Evolutionary conservation across 2,113 vertebrate genomes (phyloP), one percentile per base, ranked within the genome.

Genomic region (Caranx ignobilis): DNA sequence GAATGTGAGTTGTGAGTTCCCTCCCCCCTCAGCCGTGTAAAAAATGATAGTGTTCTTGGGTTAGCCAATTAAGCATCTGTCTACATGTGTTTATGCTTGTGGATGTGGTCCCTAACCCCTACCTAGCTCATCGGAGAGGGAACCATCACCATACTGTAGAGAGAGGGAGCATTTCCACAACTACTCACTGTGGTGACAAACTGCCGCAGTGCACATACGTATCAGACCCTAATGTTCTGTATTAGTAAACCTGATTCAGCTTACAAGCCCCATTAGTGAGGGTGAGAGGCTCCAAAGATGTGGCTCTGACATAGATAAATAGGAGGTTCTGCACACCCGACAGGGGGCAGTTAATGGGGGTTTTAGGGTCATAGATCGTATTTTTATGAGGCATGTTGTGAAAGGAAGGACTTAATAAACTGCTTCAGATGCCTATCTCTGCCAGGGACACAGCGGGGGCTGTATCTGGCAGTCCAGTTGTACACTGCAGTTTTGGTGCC

Each of bases 21-120:
- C 64, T 11, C 26, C 45, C 85, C 37, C 16, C 16, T 57, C 71
- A 37, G 37, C 70, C 71, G 66, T 60, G 39, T 45, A 65, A 45
- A 11, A 61, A 59, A n/a, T 52, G 41, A 62, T 62, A 6, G 52
- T 77, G 45, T 77, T 71, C 26, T 64, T 12, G 41, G 4, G 21
- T 77, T 34, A 62, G 63, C 71, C 48, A 81, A 50, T 80, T 60
- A 54, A 61, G 57, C 76, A 78, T 86, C 81, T 75, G 80, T 68
- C 43, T 75, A 6, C 32, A 5, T 62, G 34, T 56, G 13, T 71
- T n/a, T 68, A 59, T 50, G 41, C 8, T 2, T 65, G 54, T 50
- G 50, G 5, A 4, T 82, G 66, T 67, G 63, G 79, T 73, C 41
- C n/a, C 32, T 26, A 26, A 26, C 26, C 26, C 26, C 26, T 26